Conservation (phyloP, 1,140 invertebrate species). For the Nymphalis io region DNA sequence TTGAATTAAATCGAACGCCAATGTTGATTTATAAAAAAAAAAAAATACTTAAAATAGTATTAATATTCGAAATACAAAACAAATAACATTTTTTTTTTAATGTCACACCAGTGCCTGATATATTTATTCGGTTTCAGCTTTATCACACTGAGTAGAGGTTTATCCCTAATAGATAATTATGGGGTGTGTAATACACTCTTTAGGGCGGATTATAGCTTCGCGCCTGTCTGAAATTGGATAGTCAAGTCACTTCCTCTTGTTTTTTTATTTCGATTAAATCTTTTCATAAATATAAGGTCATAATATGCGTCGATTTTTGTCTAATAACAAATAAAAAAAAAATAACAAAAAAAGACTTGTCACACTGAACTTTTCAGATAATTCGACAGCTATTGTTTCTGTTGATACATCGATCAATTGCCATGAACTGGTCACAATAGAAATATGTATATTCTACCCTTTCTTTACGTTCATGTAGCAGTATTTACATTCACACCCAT, state of each 20-base stretch:
- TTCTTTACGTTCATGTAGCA: background rate
- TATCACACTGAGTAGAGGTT: slow-evolving; percentile 7
- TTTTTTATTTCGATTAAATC: background rate
- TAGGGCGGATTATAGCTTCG: slow-evolving; percentile 44
- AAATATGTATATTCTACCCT: background rate
- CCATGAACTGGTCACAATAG: background rate
- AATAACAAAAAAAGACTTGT: no score
- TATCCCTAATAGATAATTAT: slow-evolving; percentile 49
- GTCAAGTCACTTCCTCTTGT: background rate
- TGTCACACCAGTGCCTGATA: background rate
- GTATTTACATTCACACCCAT: slow-evolving; percentile 21
- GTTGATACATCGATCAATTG: background rate
- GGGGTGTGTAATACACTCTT: slow-evolving; percentile 48
- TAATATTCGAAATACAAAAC: no score
- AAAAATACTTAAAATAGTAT: no score
- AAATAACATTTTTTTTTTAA: background rate
- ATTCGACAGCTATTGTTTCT: no score
- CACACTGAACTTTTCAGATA: no score
- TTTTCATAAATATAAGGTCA: no score
- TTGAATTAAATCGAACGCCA: no score
- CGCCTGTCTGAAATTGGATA: slow-evolving; percentile 10
- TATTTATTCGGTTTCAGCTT: background rate
- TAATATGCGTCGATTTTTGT: no score
- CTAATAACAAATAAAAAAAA: no score
- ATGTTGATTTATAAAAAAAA: no score